Conservation (phyloP, 2,888 invertebrate genomes). For the Liodrosophila aerea region DNA sequence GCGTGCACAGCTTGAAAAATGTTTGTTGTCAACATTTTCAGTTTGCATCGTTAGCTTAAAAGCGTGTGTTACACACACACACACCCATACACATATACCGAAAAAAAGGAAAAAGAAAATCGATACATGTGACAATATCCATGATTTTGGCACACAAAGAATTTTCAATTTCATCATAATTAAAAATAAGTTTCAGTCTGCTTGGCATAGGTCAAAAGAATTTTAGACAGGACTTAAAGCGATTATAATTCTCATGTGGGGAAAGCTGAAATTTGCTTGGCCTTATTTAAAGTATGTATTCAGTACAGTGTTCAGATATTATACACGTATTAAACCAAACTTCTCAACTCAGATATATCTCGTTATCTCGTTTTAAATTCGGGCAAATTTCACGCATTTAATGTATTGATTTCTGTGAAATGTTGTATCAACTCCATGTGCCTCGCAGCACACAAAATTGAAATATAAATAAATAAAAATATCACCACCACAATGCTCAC, state of each 20-base stretch:
- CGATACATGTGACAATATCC: constrained; percentile 62
- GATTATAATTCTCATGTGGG: too few species aligned
- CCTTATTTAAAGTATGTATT: too few species aligned
- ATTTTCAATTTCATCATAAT: constrained; percentile 21
- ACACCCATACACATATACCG: too few species aligned
- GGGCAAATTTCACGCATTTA: neutral
- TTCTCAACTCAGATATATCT: neutral
- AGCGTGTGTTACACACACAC: constrained; percentile 54
- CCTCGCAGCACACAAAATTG: constrained; percentile 27
- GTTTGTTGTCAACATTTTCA: constrained; percentile 79
- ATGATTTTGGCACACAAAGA: constrained; percentile 42
- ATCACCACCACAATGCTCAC: constrained; percentile 22
- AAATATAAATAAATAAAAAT: constrained; percentile 56
- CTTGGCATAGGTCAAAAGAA: neutral
- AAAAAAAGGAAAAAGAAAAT: constrained; percentile 71
- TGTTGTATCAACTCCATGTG: neutral
- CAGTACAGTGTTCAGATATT: too few species aligned
- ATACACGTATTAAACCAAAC: neutral
- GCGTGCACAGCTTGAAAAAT: constrained; percentile 77
- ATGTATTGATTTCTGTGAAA: constrained; percentile 13
- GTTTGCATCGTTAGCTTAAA: constrained; percentile 78
- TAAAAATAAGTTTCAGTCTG: constrained; percentile 3
- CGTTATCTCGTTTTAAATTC: neutral
- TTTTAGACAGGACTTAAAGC: neutral
- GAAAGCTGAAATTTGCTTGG: too few species aligned